Base-by-base conservation (phyloP, 1,140 invertebrate species). In the Cylas formicarius region DNA sequence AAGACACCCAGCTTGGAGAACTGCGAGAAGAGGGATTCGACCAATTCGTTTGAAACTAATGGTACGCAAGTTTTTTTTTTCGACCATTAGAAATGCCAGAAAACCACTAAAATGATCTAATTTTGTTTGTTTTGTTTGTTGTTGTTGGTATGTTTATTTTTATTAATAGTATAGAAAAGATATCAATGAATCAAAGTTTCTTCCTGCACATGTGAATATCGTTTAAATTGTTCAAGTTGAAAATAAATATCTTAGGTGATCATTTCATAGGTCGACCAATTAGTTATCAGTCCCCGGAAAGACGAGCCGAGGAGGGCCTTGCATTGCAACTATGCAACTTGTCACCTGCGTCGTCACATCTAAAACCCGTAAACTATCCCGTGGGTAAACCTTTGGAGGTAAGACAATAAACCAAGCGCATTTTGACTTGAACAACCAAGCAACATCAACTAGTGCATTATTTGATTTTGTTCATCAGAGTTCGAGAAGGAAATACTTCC, bases 311-410 rank as follows among this genome's bases (percentile, higher is more conserved):
- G 61, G 77, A 79, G 66, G 77, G 75, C 2, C 66, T 61, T 47
- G 48, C 11, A 13, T 48, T 48, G 19, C 46, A 43, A 28, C 33
- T 48, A 19, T 40, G 38, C n/a, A 40, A 48, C 27, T 42, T 61
- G 2, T 59, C 62, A 13, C 67, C 38, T 46, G 61, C 58, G 32
- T 57, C 60, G 44, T 32, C 55, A 17, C 55, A 42, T 28, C 53
- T 59, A 17, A 62, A 57, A 20, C 50, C 68, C 2, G 66, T 78
- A n/a, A 80, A 84, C 63, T 86, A 82, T 62, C 80, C 80, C 6
- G 73, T 84, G 26, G 83, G 82, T 39, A 87, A 86, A 72, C 83
- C 86, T 6, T 64, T 90, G 21, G 84, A 88, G 72, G 85, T 88
- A 69, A 62, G 60, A n/a, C n/a, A n/a, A n/a, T n/a, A n/a, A n/a